A percentile compares a stretch with the other conserved stretches of the same genome.
phyloP scores from a whole-genome alignment of 2,113 vertebrate genomes.

The Labrus mixtus region DNA sequence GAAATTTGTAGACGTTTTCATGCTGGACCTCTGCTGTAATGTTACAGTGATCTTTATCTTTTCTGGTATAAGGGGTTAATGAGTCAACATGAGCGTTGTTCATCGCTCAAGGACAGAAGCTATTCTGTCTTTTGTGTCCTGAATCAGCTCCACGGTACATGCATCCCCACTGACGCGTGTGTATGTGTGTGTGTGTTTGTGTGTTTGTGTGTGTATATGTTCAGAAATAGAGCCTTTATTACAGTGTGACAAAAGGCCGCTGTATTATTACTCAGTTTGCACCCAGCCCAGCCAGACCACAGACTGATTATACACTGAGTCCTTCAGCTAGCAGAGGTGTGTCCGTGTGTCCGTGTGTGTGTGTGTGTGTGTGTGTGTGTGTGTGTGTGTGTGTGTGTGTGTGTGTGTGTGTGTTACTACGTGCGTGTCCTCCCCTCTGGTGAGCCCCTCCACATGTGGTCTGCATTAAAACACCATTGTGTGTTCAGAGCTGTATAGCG shows the following conservation, averaged over 20 bases:
- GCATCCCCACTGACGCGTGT: not conserved
- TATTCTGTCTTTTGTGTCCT: not conserved
- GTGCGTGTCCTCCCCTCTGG: constrained; percentile 7
- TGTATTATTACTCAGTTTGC: constrained; percentile 66
- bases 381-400: constrained; percentile 27
- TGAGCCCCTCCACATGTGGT: constrained; percentile 71
- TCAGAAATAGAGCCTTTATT: constrained; percentile 62
- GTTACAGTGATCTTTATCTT: not conserved
- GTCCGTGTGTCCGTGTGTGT: constrained; percentile 19
- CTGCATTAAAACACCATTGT: constrained; percentile 65
- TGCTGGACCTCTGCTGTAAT: too few relatives aligned
- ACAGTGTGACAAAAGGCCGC: constrained; percentile 49
- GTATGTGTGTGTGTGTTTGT: not conserved
- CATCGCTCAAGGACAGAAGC: not conserved
- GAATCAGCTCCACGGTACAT: not conserved
- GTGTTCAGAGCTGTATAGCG: constrained; percentile 33
- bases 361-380: constrained; percentile 31
- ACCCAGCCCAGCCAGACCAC: constrained; percentile 32
- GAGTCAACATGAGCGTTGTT: not conserved
- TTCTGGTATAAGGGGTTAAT: not conserved
- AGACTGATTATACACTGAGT: constrained; percentile 58
- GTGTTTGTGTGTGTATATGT: not conserved
- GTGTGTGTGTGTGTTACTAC: constrained; percentile 15
- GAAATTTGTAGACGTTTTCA: too few relatives aligned
- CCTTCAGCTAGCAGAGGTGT: constrained; percentile 12